phyloP scores from a whole-genome alignment of 1,140 invertebrate species.

The Drosophila serrata region DNA sequence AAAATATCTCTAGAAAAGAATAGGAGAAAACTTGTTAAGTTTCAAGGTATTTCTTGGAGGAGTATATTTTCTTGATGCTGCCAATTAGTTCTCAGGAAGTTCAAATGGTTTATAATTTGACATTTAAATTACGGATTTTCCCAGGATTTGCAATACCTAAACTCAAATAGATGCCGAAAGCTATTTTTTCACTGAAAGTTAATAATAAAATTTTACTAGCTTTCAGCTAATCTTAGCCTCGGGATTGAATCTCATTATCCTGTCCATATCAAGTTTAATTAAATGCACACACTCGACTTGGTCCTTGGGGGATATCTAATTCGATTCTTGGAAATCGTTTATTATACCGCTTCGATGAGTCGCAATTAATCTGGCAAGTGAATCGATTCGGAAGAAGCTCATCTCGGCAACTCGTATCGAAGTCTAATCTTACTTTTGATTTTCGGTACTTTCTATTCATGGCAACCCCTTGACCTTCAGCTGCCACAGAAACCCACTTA shows the following conservation, averaged over 20 bases:
- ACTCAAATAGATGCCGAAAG: background rate
- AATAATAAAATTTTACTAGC: too few relatives aligned
- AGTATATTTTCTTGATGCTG: background rate
- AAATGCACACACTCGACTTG: slow-evolving; percentile 25
- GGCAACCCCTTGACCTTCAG: slow-evolving; percentile 25
- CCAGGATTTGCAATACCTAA: background rate
- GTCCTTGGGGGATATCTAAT: slow-evolving; percentile 6
- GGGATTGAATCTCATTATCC: slow-evolving; percentile 13
- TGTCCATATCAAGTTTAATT: slow-evolving; percentile 27
- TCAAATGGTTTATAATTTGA: background rate
- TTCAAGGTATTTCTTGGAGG: slow-evolving; percentile 17
- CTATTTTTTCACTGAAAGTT: too few relatives aligned
- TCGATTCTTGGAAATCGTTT: slow-evolving; percentile 20
- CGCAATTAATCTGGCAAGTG: slow-evolving; percentile 21
- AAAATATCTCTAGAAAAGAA: slow-evolving; percentile 15
- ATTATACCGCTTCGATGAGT: slow-evolving; percentile 26
- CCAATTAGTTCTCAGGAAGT: slow-evolving; percentile 6
- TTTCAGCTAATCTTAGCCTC: background rate
- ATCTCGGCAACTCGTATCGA: background rate
- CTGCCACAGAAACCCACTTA: background rate
- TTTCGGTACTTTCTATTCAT: slow-evolving; percentile 7
- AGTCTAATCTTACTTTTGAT: slow-evolving; percentile 42
- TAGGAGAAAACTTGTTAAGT: slow-evolving; percentile 17
- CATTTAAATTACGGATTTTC: background rate
- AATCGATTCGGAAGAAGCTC: slow-evolving; percentile 16